Conservation (phyloP, 2,888 invertebrate genomes). For the Charanyca ferruginea region DNA sequence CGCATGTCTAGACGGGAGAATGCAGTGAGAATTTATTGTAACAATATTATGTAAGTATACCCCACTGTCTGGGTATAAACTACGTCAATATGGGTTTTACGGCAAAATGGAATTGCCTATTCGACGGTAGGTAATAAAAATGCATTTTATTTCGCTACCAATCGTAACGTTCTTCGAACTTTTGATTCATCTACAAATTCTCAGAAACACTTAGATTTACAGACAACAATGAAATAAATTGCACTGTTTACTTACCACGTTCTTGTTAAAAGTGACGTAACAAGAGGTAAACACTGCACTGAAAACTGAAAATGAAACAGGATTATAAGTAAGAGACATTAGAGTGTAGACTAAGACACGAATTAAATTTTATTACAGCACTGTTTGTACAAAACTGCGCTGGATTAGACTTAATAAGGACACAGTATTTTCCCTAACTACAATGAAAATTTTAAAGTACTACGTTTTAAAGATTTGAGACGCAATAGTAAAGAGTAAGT, state of each 20-base stretch:
- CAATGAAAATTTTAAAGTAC: conserved; percentile 36
- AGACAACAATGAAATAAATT: conserved; percentile 62
- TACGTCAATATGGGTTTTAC: conserved; percentile 40
- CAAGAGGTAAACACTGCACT: conserved; percentile 38
- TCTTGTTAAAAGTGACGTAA: conserved; percentile 42
- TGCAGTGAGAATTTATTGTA: conserved; percentile 56
- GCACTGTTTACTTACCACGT: conserved; percentile 39
- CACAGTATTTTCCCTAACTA: conserved; percentile 41
- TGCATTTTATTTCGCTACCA: conserved; percentile 22
- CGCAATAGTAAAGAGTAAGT: conserved; percentile 67
- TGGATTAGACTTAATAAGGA: conserved; percentile 35
- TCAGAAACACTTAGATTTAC: conserved; percentile 37
- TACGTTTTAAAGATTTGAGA: conserved; percentile 62
- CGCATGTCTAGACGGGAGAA: conserved; percentile 78
- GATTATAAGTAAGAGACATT: conserved; percentile 27
- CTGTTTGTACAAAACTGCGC: conserved; percentile 26
- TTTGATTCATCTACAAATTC: conserved; percentile 56
- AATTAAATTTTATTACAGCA: conserved; percentile 36
- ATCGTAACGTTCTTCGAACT: conserved; percentile 40
- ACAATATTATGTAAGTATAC: conserved; percentile 56
- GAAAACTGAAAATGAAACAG: conserved; percentile 29
- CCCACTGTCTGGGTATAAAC: conserved; percentile 39
- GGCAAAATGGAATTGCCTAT: conserved; percentile 41
- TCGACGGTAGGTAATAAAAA: conserved; percentile 22
- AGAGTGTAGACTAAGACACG: conserved; percentile 24